Percentiles rank a stretch among this genome's conserved stretches.
These are phyloP conservation scores for Hapalemur alaotrensis DNA, from an alignment of 2,797 vertebrate species.

Conservation along the genomic window DNA sequence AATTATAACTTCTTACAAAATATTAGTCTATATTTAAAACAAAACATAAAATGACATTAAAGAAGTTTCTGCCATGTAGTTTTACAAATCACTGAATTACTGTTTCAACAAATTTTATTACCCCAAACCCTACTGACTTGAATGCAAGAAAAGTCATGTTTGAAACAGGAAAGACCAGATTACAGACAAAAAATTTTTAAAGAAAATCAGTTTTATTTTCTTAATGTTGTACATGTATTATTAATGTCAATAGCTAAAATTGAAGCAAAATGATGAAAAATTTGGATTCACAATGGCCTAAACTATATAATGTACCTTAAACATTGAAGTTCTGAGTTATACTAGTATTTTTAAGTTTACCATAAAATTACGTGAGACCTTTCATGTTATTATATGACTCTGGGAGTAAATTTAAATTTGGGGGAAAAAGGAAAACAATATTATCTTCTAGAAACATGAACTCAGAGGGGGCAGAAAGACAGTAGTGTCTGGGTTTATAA, in stretches of 20 bases:
- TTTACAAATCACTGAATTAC: conserved; percentile 53
- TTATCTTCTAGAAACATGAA: conserved; percentile 10
- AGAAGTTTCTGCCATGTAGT: conserved; percentile 25
- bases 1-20: conserved; percentile 70
- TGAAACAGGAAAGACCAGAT: conserved; percentile 32
- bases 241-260: not conserved
- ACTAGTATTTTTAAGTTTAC: conserved; percentile 47
- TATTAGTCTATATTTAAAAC: conserved; percentile 62
- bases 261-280: conserved; percentile 38
- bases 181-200: not conserved
- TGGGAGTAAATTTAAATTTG: conserved; percentile 58
- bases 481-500: not conserved
- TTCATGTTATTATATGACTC: conserved; percentile 36
- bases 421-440: not conserved
- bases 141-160: conserved; percentile 11
- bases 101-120: conserved; percentile 38
- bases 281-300: not conserved
- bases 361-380: conserved; percentile 54
- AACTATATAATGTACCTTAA: conserved; percentile 30
- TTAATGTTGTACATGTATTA: not conserved
- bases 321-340: conserved; percentile 29
- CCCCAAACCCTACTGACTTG: not conserved
- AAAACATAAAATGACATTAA: conserved; percentile 59
- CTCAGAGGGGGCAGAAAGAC: not conserved
- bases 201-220: conserved; percentile 29